Evolutionary conservation across 2,888 invertebrate species (phyloP), one percentile per base, ranked within the genome.

Genomic region (Podabrus alpinus): DNA sequence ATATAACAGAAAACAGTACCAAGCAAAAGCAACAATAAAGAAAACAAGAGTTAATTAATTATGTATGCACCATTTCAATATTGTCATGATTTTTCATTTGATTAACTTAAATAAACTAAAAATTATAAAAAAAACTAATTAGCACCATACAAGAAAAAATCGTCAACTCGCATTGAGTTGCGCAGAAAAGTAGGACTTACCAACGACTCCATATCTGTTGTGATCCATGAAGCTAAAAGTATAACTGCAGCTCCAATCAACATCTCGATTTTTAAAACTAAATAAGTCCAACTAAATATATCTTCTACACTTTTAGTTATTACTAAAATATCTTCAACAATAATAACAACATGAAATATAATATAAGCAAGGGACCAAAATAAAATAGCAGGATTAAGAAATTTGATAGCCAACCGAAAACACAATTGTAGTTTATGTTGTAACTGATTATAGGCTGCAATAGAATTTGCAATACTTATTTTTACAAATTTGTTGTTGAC

Each of bases 231-330:
- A 29, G 13, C 13, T 13, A 29, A 1, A 13, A 29, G 4, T 13
- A 29, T 3, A 4, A 0, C 1, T 13, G 13, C 3, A 3, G 3
- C 4, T 13, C 0, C 1, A 13, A 1, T 3, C 0, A 11, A 3
- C 13, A 29, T 1, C 13, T 13, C 4, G 3, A 3, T 4, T 4
- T 29, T 13, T n/a, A n/a, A 45, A n/a, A 45, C 2, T 5, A n/a
- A 3, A 0, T n/a, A 4, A 1, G 45, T 1, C n/a, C 45, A n/a
- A 45, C 2, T 45, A 45, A 45, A n/a, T 1, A n/a, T 1, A 45
- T 29, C 13, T 1, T n/a, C 3, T 5, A n/a, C 4, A 29, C 13
- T n/a, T 29, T 3, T 29, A 5, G 13, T 29, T n/a, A 9, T 13
- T 4, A 1, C n/a, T 45, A 45, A 45, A 45, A n/a, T 45, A 45